Base-by-base conservation (phyloP, 2,888 invertebrate species). In the Stomorhina lunata region DNA sequence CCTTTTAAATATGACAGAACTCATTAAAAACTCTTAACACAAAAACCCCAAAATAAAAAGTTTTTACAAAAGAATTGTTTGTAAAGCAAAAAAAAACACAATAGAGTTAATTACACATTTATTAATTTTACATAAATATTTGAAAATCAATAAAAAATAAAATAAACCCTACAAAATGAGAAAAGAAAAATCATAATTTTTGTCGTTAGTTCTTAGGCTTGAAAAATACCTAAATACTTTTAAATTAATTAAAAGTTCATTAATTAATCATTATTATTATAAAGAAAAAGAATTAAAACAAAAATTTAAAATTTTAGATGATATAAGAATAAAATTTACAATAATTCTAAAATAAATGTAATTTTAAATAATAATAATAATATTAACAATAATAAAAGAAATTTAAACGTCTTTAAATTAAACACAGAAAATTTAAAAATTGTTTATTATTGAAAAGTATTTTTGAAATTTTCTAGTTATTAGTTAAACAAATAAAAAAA, bases 401-500 rank as follows among this genome's bases (percentile, higher is more conserved):
- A 17, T 7, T 37, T 32, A 37, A 37, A n/a, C 22, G 37, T 45
- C 15, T 80, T 59, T 66, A 72, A 43, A 72, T 63, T 20, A 43
- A 50, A 71, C 34, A 55, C 48, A 22, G 5, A 29, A 12, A 32
- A 63, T n/a, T n/a, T n/a, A 55, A 78, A 43, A 63, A 61, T 55
- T 68, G 68, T 78, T 76, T 80, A 65, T 71, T 66, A 66, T 76
- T 82, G 45, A 50, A 45, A 65, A 71, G 55, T 55, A 61, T 45
- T 77, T 77, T 78, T 72, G 29, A 59, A 53, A 48, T 68, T 69
- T 66, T 68, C 32, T 73, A 80, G 50, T 71, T 72, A 27, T 50
- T 57, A 69, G 27, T 69, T 72, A 66, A 73, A 73, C 10, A 57
- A 59, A 27, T 48, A 55, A 61, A 45, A 59, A 59, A 73, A 80